Percentiles rank a stretch among this genome's conserved stretches.
phyloP scores from a whole-genome alignment of 2,888 invertebrate genomes.

The Caenorhabditis imperialis region DNA sequence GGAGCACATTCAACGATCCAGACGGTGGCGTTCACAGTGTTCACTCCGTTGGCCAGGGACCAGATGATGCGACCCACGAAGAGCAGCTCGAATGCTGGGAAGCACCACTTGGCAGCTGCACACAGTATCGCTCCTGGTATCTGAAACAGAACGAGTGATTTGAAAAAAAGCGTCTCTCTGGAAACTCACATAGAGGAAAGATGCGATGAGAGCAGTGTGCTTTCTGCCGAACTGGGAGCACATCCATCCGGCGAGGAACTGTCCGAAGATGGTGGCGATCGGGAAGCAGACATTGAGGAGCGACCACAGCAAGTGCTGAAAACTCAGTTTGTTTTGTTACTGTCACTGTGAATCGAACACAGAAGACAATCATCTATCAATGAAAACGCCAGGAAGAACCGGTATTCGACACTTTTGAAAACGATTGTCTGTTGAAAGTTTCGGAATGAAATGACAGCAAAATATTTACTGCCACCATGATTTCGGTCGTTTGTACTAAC shows the following conservation, averaged over 20 bases:
- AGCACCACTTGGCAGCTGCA: slow-evolving; percentile 59
- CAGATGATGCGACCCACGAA: slow-evolving; percentile 68
- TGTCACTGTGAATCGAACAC: too few species aligned
- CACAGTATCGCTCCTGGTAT: slow-evolving; percentile 61
- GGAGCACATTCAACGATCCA: slow-evolving; percentile 71
- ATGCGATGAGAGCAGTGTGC: slow-evolving; percentile 60
- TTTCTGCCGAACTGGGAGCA: slow-evolving; percentile 61
- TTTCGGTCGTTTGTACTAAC: too few species aligned
- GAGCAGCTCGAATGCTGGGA: slow-evolving; percentile 64
- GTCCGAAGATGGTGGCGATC: slow-evolving; percentile 68
- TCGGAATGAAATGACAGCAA: slow-evolving; percentile 5
- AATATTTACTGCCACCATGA: too few species aligned
- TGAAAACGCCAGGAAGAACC: slow-evolving; percentile 10
- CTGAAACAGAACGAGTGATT: slow-evolving; percentile 29
- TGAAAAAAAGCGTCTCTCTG: too few species aligned
- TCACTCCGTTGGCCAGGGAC: slow-evolving; percentile 69
- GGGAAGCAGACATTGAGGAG: slow-evolving; percentile 70
- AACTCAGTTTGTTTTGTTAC: background rate
- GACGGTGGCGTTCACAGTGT: slow-evolving; percentile 67
- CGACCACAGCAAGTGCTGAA: slow-evolving; percentile 68
- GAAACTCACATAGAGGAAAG: slow-evolving; percentile 60
- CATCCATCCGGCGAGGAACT: slow-evolving; percentile 67
- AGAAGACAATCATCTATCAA: background rate
- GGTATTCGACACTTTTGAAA: slow-evolving; percentile 2
- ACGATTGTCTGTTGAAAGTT: background rate